Evolutionary conservation across 2,888 invertebrate species (phyloP).

Genomic region (Cheilosia impressa): DNA sequence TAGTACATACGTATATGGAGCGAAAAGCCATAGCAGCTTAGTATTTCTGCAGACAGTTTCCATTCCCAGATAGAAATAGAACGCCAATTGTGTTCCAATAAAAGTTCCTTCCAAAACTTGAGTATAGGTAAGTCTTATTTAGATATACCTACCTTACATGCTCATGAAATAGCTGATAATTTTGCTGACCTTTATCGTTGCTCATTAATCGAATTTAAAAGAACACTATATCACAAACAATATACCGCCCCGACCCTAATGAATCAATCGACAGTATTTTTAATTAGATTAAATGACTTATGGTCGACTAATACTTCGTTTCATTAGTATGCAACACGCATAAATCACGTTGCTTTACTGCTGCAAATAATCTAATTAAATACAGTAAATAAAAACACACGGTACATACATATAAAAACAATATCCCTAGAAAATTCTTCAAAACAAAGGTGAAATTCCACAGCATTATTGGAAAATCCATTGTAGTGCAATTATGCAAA

Average conservation of each 20-base stretch:
- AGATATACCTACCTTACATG: background rate
- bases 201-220: conserved; percentile 15
- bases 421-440: conserved; percentile 33
- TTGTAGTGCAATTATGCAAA: conserved; percentile 67
- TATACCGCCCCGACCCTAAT: conserved; percentile 6
- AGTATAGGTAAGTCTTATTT: no score
- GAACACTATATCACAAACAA: background rate
- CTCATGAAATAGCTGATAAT: background rate
- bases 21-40: no score
- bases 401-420: conserved; percentile 12
- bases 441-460: conserved; percentile 48
- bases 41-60: no score
- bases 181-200: background rate
- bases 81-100: no score
- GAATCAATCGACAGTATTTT: conserved; percentile 30
- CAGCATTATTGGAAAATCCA: conserved; percentile 54
- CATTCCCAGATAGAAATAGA: no score
- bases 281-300: conserved; percentile 64
- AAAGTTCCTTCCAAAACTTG: no score
- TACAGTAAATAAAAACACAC: conserved; percentile 9
- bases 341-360: conserved; percentile 65
- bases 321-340: conserved; percentile 54
- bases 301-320: conserved; percentile 14
- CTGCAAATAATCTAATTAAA: conserved; percentile 67
- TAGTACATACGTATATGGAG: no score